phyloP scores from a whole-genome alignment of 2,888 invertebrate species.

The Eupithecia vulgata region DNA sequence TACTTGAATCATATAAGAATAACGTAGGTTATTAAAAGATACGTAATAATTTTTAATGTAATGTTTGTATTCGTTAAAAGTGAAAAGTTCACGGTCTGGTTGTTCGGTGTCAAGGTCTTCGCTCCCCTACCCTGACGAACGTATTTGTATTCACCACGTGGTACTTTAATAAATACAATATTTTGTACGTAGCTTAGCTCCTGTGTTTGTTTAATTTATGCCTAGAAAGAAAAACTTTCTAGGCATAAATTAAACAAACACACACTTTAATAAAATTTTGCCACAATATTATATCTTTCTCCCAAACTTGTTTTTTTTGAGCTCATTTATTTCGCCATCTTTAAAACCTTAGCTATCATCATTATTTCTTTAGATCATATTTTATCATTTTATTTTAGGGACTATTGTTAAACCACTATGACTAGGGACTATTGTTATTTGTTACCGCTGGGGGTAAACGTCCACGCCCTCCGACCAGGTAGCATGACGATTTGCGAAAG shows the following conservation, averaged over 20 bases:
- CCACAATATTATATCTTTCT: background rate
- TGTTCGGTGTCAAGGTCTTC: conserved; percentile 70
- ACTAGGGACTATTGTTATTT: no score
- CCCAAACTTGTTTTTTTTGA: background rate
- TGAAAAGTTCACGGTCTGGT: conserved; percentile 64
- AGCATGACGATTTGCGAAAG: no score
- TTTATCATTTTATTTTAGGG: no score
- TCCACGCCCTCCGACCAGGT: no score
- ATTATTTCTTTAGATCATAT: no score
- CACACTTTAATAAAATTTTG: background rate
- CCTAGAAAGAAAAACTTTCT: no score
- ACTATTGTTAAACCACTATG: no score
- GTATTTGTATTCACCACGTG: background rate
- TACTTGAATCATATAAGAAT: conserved; percentile 7
- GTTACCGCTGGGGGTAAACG: no score
- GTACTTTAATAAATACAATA: background rate
- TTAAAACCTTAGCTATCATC: background rate
- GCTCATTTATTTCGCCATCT: background rate
- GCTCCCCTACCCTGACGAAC: conserved; percentile 56
- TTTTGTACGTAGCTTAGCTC: background rate
- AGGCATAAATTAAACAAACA: no score
- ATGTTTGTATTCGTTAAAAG: conserved; percentile 57
- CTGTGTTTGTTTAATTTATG: background rate
- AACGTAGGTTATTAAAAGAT: conserved; percentile 31
- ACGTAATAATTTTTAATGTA: conserved; percentile 42